Base-by-base conservation (phyloP, 2,113 vertebrate species). In the Hippocampus guttulatus region DNA sequence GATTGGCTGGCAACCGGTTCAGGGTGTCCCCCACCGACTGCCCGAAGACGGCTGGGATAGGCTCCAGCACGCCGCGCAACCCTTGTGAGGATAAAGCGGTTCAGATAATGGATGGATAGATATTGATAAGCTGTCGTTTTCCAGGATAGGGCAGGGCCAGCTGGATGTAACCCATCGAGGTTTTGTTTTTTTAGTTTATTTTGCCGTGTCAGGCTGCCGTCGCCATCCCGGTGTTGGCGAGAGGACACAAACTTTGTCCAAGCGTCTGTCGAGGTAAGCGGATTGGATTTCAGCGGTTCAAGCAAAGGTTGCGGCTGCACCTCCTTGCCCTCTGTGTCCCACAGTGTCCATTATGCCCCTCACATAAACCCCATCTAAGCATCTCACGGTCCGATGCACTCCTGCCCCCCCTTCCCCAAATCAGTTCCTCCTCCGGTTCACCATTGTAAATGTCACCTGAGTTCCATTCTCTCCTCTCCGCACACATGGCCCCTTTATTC, bases 361-460 rank as follows among this genome's bases (percentile, higher is more conserved):
- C 60, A 67, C 63, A 43, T 12, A 43, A 9, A 43, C 38, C 64
- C 67, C 30, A 63, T 41, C 4, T 4, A 43, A 64, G 38, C 70
- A 79, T 82, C 74, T 81, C 79, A 77, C 62, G 85, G 70, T 62
- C 78, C 79, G 69, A 60, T 85, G 83, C 71, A 40, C 33, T 38
- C 33, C 33, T 38, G 5, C 33, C 73, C 76, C 80, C 75, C 76
- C 80, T 75, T 69, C n/a, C 2, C 27, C 16, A 57, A 79, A 74
- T 75, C 67, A 54, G 23, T 76, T 72, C 63, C 51, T 80, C 84
- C 84, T 84, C 74, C 71, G 78, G 85, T 84, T 81, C 77, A 85
- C 78, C 73, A 90, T 86, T 83, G 84, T 91, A 91, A 91, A 93
- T 87, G 88, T 90, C 89, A 91, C 88, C 85, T 81, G 78, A 87